A percentile compares a stretch with the other conserved stretches of the same genome.
Evolutionary conservation across 2,888 invertebrate species (phyloP).

Genomic region (Phyto melanocephala): DNA sequence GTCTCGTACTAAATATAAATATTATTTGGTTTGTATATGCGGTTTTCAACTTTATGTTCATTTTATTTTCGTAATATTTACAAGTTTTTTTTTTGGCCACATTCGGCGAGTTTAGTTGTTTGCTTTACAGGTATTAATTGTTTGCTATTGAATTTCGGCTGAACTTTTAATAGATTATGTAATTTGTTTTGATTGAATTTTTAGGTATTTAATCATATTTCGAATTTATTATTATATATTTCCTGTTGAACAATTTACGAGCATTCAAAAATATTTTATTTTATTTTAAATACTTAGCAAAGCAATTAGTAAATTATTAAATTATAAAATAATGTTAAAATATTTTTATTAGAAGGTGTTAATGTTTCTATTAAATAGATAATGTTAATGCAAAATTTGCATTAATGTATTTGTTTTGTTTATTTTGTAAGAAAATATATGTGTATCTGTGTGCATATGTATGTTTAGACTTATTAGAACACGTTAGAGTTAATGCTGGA

Average conservation of each 20-base stretch:
- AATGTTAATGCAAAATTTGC: too few relatives aligned
- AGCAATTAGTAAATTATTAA: not conserved
- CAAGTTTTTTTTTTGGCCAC: slow-evolving; percentile 35
- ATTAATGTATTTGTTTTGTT: too few relatives aligned
- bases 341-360: not conserved
- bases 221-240: not conserved
- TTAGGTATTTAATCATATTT: not conserved
- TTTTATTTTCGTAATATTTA: slow-evolving; percentile 47
- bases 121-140: not conserved
- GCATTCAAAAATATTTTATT: not conserved
- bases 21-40: not conserved
- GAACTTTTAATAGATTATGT: slow-evolving; percentile 22
- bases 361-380: too few relatives aligned
- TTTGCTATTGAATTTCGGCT: slow-evolving; percentile 47
- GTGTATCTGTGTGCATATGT: too few relatives aligned
- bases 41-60: slow-evolving; percentile 4
- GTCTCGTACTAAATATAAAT: too few relatives aligned
- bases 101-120: slow-evolving; percentile 10
- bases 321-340: too few relatives aligned
- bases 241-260: slow-evolving; percentile 16
- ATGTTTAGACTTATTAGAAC: too few relatives aligned
- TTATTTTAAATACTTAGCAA: not conserved
- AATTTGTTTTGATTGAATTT: slow-evolving; percentile 27
- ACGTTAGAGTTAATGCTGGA: too few relatives aligned
- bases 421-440: too few relatives aligned